phyloP scores from a whole-genome alignment of 1,140 invertebrate genomes.

The Brachystomella parvula region DNA sequence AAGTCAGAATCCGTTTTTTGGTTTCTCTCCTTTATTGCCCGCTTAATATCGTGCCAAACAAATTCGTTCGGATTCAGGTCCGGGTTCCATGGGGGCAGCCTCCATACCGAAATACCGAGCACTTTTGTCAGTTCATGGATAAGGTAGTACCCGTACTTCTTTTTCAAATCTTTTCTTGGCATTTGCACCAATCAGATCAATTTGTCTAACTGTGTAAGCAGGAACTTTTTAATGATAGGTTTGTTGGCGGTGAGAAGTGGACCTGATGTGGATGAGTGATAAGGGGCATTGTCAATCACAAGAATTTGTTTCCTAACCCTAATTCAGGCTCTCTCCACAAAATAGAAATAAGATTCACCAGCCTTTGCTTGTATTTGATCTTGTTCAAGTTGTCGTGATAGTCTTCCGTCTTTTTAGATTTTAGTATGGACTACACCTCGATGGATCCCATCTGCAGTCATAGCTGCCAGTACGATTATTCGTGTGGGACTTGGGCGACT shows the following conservation, averaged over 20 bases:
- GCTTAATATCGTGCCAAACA: background rate
- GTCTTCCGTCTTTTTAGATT: background rate
- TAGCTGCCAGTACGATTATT: conserved; percentile 1
- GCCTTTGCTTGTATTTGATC: background rate
- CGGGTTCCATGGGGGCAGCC: conserved; percentile 2
- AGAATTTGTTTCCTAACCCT: background rate
- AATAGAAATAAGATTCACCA: background rate
- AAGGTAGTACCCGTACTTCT: background rate
- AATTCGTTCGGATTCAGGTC: background rate
- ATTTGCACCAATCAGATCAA: background rate
- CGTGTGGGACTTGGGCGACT: background rate
- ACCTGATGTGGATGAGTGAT: background rate
- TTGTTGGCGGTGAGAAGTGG: background rate
- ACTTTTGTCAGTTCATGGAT: background rate
- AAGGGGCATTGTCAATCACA: conserved; percentile 2
- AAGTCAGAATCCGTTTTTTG: background rate
- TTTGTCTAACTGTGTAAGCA: background rate
- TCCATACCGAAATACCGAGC: background rate
- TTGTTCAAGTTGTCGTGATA: conserved; percentile 9
- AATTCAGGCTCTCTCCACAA: background rate
- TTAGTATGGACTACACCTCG: background rate
- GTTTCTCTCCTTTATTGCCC: background rate
- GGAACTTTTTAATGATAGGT: background rate
- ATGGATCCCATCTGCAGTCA: background rate
- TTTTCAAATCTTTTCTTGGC: background rate